Evolutionary conservation across 2,888 invertebrate genomes (phyloP), one percentile per base, ranked within the genome.

Genomic region (Nycteola revayana): DNA sequence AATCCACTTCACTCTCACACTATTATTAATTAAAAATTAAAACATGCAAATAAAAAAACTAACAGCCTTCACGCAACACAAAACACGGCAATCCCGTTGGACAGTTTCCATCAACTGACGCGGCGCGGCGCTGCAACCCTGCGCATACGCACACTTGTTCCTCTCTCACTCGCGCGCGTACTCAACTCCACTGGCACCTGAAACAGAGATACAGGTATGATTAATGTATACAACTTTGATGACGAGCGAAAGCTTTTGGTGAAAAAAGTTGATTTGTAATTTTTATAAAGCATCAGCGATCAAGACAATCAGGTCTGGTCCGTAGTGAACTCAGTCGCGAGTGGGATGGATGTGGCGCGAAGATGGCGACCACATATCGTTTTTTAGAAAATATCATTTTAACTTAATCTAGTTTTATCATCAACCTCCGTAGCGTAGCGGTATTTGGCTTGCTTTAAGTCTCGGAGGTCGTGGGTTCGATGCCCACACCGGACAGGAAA

Each of bases 41-140:
- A 21, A 26, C 7, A 1, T 11, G 10, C 21, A 9, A 14, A 5
- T 9, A 17, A 24, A 24, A 20, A 29, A 7, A 22, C n/a, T 9
- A 8, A 7, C 2, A 21, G n/a, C 7, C 21, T 7, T 10, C 9
- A 4, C 26, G 7, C 22, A 27, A 22, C 31, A 38, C 30, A 27
- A 25, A 30, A 55, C 56, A 59, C 58, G 54, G 42, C 66, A 46
- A 31, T 23, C 39, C 28, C 37, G 21, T 34, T 8, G 22, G 26
- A 50, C 37, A 45, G 67, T 49, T 72, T 65, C 40, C 49, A 38
- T 14, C 36, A 44, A 78, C 76, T 79, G 67, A 65, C 71, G 68
- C 68, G 41, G 26, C 41, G 63, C 49, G 63, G 63, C 62, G 62
- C 63, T 50, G 57, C 51, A 9, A 30, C 36, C 28, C 28, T 32